Percentiles rank a stretch among this genome's conserved stretches.
phyloP scores from a whole-genome alignment of 2,888 invertebrate species.

The Ernsta delagoae region DNA sequence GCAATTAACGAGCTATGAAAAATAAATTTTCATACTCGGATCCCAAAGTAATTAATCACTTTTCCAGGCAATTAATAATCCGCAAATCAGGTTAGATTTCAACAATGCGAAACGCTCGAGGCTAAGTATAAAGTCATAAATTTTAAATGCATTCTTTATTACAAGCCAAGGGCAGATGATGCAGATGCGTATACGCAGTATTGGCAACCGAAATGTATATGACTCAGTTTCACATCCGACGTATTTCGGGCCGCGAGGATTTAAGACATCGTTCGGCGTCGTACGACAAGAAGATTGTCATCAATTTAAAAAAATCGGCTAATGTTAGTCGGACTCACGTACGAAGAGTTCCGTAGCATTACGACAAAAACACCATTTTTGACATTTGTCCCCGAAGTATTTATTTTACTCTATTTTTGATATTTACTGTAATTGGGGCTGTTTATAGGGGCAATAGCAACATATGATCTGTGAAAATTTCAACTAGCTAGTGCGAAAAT shows the following conservation, averaged over 20 bases:
- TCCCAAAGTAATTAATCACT: conserved; percentile 24
- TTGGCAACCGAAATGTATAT: conserved; percentile 15
- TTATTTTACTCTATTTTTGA: too few species aligned
- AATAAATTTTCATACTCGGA: conserved; percentile 4
- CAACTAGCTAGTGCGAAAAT: too few species aligned
- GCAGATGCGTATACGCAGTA: neutral
- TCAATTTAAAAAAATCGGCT: conserved; percentile 40
- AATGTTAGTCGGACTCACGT: too few species aligned
- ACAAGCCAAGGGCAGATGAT: conserved; percentile 25
- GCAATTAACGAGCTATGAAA: conserved; percentile 10
- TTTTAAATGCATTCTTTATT: conserved; percentile 22
- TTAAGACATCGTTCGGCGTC: conserved; percentile 33
- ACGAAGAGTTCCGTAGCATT: too few species aligned
- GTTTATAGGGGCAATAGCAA: too few species aligned
- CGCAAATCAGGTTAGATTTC: conserved; percentile 29
- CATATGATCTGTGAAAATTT: too few species aligned
- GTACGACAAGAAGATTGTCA: conserved; percentile 45
- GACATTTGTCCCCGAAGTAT: too few species aligned
- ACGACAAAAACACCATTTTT: too few species aligned
- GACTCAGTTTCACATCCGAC: conserved; percentile 25
- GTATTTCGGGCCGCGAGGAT: conserved; percentile 30
- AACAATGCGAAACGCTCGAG: conserved; percentile 11
- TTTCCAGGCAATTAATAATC: conserved; percentile 28
- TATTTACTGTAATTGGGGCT: too few species aligned
- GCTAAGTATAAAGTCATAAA: conserved; percentile 16